These are phyloP conservation scores for Parambassis ranga DNA, from an alignment of 2,797 vertebrate species.

Conservation along the genomic window DNA sequence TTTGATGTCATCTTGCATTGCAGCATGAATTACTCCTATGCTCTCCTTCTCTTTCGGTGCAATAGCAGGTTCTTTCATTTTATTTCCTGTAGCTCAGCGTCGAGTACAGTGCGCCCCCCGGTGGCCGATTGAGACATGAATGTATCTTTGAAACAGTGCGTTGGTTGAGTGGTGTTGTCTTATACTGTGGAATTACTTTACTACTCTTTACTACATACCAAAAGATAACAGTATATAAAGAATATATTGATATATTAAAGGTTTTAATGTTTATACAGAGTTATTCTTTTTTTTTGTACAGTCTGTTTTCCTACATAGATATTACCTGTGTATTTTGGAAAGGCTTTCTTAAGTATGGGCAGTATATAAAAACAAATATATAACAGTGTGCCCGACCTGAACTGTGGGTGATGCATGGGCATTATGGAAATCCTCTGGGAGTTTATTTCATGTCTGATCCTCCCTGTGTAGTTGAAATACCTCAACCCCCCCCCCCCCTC, in stretches of 20 bases:
- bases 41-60: not conserved
- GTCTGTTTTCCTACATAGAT: constrained; percentile 87
- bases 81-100: constrained; percentile 20
- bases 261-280: constrained; percentile 92
- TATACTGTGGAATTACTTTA: constrained; percentile 74
- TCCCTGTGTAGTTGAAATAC: constrained; percentile 34
- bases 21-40: too few relatives aligned
- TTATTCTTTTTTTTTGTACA: constrained; percentile 86
- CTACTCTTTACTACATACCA: constrained; percentile 86
- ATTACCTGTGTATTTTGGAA: constrained; percentile 76
- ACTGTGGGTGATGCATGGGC: constrained; percentile 23
- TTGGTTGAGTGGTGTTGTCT: constrained; percentile 77
- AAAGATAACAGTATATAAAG: constrained; percentile 71
- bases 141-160: constrained; percentile 76
- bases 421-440: constrained; percentile 20
- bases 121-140: constrained; percentile 78
- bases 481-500: constrained; percentile 1
- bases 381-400: not conserved
- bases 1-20: too few relatives aligned
- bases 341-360: constrained; percentile 18
- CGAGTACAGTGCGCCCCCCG: constrained; percentile 43
- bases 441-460: not conserved
- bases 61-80: not conserved
- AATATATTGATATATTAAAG: constrained; percentile 80
- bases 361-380: not conserved